phyloP scores from a whole-genome alignment of 2,113 vertebrate genomes.

The Ailurus styani region DNA sequence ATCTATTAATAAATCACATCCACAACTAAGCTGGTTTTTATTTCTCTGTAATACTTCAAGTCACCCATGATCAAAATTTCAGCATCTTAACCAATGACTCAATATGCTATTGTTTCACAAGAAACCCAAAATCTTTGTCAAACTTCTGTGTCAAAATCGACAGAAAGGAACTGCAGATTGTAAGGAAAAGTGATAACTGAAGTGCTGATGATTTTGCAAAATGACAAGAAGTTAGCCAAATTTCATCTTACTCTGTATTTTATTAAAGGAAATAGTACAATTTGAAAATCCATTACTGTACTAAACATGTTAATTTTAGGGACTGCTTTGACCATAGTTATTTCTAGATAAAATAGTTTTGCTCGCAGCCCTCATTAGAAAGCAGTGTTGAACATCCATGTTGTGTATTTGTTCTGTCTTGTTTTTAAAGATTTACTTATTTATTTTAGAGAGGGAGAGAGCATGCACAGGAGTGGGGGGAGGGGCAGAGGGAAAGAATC shows the following conservation, averaged over 20 bases:
- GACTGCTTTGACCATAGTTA: background rate
- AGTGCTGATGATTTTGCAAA: background rate
- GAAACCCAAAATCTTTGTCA: background rate
- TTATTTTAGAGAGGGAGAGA: background rate
- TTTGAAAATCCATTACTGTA: background rate
- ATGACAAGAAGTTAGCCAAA: background rate
- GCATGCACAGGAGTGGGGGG: background rate
- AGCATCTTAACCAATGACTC: background rate
- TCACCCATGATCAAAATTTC: background rate
- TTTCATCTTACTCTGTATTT: background rate
- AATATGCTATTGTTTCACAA: constrained; percentile 9
- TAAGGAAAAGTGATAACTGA: background rate
- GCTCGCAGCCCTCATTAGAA: background rate
- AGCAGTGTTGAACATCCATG: background rate
- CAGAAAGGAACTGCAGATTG: background rate
- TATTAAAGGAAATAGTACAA: constrained; percentile 13
- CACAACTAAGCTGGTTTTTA: background rate
- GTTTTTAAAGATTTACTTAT: background rate
- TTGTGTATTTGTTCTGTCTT: background rate
- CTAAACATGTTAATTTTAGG: background rate
- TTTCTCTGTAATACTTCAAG: constrained; percentile 16
- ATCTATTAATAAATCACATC: background rate
- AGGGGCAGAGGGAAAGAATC: background rate
- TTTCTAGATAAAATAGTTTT: background rate
- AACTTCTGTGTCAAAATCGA: constrained; percentile 3